Conservation (phyloP, 2,113 vertebrate species). For the Neodontobutis hainanensis region DNA sequence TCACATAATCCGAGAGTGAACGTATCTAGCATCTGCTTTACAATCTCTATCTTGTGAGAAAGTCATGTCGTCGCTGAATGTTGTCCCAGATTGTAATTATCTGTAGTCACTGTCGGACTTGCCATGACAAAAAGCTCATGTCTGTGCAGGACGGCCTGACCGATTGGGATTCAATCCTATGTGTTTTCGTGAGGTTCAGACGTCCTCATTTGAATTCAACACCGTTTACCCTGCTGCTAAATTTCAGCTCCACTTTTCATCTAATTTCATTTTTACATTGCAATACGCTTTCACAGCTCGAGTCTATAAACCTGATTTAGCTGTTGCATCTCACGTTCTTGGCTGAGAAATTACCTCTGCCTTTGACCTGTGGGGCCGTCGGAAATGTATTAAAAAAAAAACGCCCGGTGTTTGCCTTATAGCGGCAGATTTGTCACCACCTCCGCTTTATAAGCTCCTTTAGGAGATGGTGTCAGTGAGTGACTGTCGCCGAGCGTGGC, state of each 20-base stretch:
- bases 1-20: slow-evolving; percentile 8
- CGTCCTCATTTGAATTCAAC: slow-evolving; percentile 5
- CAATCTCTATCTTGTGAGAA: slow-evolving; percentile 28
- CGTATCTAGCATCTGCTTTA: slow-evolving; percentile 36
- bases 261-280: slow-evolving; percentile 18
- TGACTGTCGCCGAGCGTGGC: slow-evolving; percentile 15
- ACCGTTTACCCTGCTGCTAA: not conserved
- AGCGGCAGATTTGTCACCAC: slow-evolving; percentile 39
- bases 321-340: slow-evolving; percentile 11
- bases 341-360: slow-evolving; percentile 30
- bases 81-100: slow-evolving; percentile 50
- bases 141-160: slow-evolving; percentile 14
- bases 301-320: slow-evolving; percentile 38
- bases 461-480: slow-evolving; percentile 10
- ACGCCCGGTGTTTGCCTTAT: slow-evolving; percentile 35
- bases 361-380: slow-evolving; percentile 17
- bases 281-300: slow-evolving; percentile 2
- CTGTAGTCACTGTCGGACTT: slow-evolving; percentile 31
- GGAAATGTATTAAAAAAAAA: slow-evolving; percentile 44
- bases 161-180: slow-evolving; percentile 24
- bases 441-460: slow-evolving; percentile 46
- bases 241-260: not conserved
- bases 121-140: slow-evolving; percentile 15
- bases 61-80: slow-evolving; percentile 41
- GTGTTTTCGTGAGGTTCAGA: slow-evolving; percentile 19